Evolutionary conservation across 2,113 vertebrate genomes (phyloP).

Genomic region (Muntiacus muntjak): DNA sequence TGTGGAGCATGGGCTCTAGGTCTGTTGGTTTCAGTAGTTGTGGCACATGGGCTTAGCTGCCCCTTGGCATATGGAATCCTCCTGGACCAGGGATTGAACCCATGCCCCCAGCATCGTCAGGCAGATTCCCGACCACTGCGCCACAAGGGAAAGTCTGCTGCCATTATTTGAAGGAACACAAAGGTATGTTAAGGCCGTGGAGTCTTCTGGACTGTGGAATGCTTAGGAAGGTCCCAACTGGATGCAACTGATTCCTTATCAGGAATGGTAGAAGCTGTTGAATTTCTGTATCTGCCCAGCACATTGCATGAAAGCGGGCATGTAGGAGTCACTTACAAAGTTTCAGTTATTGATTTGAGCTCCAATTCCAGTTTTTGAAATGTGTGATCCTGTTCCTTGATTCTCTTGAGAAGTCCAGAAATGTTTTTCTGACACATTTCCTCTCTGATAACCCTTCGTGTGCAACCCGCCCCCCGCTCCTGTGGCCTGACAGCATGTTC

Average conservation of each 20-base stretch:
- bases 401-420: not conserved
- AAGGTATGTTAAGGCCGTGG: not conserved
- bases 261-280: not conserved
- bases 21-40: not conserved
- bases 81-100: not conserved
- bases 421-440: not conserved
- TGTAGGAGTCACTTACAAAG: not conserved
- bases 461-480: accelerated
- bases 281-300: not conserved
- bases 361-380: not conserved
- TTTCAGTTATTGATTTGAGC: not conserved
- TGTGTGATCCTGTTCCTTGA: not conserved
- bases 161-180: not conserved
- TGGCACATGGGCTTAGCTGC: not conserved
- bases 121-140: not conserved
- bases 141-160: not conserved
- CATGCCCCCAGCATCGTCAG: not conserved
- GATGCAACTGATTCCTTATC: not conserved
- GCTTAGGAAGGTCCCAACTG: not conserved
- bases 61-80: not conserved
- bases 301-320: not conserved
- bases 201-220: not conserved
- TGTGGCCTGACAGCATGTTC: not conserved
- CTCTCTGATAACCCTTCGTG: not conserved
- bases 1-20: not conserved